Evolutionary conservation across 2,888 invertebrate genomes (phyloP), one percentile per base, ranked within the genome.

Genomic region (Pyrrhosoma nymphula): DNA sequence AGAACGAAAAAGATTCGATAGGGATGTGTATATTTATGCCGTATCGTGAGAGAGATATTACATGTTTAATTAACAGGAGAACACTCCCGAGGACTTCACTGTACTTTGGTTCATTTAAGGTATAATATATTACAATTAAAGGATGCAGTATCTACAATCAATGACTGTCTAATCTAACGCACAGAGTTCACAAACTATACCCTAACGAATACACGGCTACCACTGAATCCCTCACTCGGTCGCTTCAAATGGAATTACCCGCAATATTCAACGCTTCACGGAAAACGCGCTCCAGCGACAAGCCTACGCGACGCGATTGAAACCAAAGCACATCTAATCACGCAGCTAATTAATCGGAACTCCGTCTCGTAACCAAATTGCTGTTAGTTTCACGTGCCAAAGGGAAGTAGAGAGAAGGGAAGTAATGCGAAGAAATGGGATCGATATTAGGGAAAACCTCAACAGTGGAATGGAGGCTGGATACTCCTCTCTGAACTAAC

Each of bases 231-330:
- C 82, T 2, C 3, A 14, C 82, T 16, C 30, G 10, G 35, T 18
- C 16, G 82, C 35, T 35, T 23, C 35, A 35, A 82, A 82, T 82
- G 82, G 82, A 82, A 82, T 82, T 82, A 82, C 26, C 0, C n/a
- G 69, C 69, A 69, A 69, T 69, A 69, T 69, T 69, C 69, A 35
- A 18, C 82, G 82, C 82, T 30, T 35, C 82, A 14, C 0, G 82
- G 82, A 35, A 82, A 82, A 35, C 82, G 82, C 82, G 82, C 82
- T 35, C 35, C 82, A 4, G 82, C 82, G 82, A 82, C 82, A 69
- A 69, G 69, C 69, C 69, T 69, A 35, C 4, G 35, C 35, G 35
- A 30, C 12, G 26, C 82, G 35, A 82, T 82, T 82, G 82, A 35
- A 82, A 82, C 82, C 82, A 35, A 82, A 82, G 82, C 82, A 18